Base-by-base conservation (phyloP, 2,797 vertebrate genomes). In the Parauchenoglanis punctatus region DNA sequence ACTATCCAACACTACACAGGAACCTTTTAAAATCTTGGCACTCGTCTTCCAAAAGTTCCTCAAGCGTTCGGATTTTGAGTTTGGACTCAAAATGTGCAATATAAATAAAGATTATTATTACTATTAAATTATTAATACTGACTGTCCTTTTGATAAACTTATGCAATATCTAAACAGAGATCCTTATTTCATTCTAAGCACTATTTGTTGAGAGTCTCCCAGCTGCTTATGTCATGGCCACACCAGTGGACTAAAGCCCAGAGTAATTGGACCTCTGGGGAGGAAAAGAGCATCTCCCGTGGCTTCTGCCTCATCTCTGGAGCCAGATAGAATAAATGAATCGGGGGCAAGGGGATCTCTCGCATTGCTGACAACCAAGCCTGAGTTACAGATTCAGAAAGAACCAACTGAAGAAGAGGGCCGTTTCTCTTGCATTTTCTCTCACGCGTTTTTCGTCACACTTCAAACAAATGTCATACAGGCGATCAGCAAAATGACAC, bases 241-340 rank as follows among this genome's bases (percentile, higher is more conserved):
- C 88, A 92, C 92, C 91, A 90, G 44, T 85, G 91, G 92, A 92
- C 88, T 92, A 94, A 95, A 92, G 92, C 90, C 88, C 89, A 89
- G 88, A 90, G 90, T 95, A 95, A 95, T 94, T 94, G 93, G 91
- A 93, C 91, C 93, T 94, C 93, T 76, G 85, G 93, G 93, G 93
- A 94, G 83, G 70, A 89, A 83, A 77, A 88, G 83, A 85, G 87
- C 87, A 70, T 78, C 87, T 75, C 89, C 85, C 91, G 89, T 91
- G 91, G 92, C 90, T 92, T 88, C 88, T 35, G 35, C 83, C 86
- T 89, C 80, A 83, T 91, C 91, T 93, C 91, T 67, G 70, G 89
- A 89, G 87, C 91, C 72, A 54, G 46, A 81, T 81, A 85, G 44
- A 85, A 78, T 46, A 84, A 88, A 87, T 3, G 25, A 35, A 75